A percentile compares a stretch with the other conserved stretches of the same genome.
Conservation (phyloP, 2,888 invertebrate genomes). For the Amphipoea oculea region DNA sequence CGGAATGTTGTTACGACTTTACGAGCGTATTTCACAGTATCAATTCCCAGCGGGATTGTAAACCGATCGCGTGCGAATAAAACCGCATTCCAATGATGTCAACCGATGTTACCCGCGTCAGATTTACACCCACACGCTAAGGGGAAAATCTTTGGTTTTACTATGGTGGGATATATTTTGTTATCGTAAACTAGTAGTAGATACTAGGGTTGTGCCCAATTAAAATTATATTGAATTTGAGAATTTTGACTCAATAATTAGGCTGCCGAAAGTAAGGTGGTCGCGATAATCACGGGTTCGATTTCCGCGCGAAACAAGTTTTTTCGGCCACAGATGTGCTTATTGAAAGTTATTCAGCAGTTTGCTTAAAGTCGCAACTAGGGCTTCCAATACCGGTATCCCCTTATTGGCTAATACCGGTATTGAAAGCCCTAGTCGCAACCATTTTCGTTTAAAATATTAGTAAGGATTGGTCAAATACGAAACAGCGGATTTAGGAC, state of each 20-base stretch:
- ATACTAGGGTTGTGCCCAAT: neutral
- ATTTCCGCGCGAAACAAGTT: neutral
- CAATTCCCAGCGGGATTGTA: constrained; percentile 17
- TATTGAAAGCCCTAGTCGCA: too few species aligned
- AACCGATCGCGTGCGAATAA: constrained; percentile 25
- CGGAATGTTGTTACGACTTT: constrained; percentile 17
- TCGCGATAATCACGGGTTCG: neutral
- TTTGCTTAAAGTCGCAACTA: neutral
- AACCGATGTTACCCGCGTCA: constrained; percentile 22
- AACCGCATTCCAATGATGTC: constrained; percentile 48
- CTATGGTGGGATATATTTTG: neutral
- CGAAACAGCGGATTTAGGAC: neutral
- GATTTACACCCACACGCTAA: neutral
- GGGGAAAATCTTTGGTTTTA: neutral
- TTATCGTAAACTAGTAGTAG: neutral
- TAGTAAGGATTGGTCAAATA: neutral
- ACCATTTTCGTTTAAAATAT: neutral
- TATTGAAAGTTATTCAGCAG: neutral
- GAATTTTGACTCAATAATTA: neutral
- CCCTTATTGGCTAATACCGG: too few species aligned
- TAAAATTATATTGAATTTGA: too few species aligned
- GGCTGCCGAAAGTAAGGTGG: neutral
- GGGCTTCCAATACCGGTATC: too few species aligned
- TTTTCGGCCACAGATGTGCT: neutral
- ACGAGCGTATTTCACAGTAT: neutral